Conservation (phyloP, 1,140 invertebrate genomes). For the Probaryconus sp. region DNA sequence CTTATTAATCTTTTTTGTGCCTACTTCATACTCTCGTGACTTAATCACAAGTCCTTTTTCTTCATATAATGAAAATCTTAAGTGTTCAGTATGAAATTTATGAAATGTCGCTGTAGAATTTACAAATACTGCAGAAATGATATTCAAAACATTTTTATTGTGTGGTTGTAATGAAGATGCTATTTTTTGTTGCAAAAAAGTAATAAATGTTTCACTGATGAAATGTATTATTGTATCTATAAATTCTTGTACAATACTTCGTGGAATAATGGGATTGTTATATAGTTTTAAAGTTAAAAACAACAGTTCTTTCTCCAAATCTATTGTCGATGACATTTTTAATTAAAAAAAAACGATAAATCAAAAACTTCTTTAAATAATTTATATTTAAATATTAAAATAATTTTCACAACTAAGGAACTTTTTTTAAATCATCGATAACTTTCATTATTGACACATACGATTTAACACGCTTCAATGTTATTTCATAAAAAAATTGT, state of each 20-base stretch:
- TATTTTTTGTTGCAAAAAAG: background rate
- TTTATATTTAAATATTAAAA: background rate
- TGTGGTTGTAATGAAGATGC: background rate
- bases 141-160: no score
- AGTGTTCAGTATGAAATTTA: conserved; percentile 9
- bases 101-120: background rate
- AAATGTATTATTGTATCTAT: conserved; percentile 4
- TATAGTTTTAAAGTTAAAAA: background rate
- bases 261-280: conserved; percentile 11
- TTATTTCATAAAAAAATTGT: conserved; percentile 6
- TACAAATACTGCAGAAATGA: background rate
- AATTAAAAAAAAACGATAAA: no score
- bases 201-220: background rate
- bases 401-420: background rate
- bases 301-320: background rate
- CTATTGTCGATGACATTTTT: background rate
- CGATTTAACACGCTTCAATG: background rate
- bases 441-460: conserved; percentile 7
- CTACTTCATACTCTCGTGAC: background rate
- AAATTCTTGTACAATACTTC: conserved; percentile 7
- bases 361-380: background rate
- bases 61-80: conserved; percentile 8
- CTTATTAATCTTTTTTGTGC: conserved; percentile 1
- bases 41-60: conserved; percentile 6
- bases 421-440: background rate